A percentile compares a stretch with the other conserved stretches of the same genome.
These are phyloP conservation scores for Cacajao melanocephalus DNA, from an alignment of 2,797 vertebrate species.

Conservation along the genomic window DNA sequence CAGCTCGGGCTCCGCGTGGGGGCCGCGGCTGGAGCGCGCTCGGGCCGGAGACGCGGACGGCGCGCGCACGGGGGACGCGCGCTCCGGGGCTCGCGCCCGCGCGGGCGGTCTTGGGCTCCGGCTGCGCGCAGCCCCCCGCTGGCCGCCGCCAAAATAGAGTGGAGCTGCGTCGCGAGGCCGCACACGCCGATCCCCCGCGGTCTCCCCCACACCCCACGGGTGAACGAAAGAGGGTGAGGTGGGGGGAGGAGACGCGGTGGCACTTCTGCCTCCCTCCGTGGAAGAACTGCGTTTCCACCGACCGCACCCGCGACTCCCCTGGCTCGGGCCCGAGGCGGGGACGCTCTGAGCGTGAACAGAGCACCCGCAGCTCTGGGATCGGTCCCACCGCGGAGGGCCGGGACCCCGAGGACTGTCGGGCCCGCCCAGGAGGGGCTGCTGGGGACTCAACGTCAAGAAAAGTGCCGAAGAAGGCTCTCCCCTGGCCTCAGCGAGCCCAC, in stretches of 20 bases:
- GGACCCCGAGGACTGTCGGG: too few species aligned
- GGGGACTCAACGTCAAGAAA: background rate
- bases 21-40: background rate
- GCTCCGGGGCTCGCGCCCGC: background rate
- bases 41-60: background rate
- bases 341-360: accelerated
- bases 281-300: background rate
- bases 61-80: background rate
- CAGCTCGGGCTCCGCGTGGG: accelerated
- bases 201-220: background rate
- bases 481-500: background rate
- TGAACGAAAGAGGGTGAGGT: background rate
- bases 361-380: background rate
- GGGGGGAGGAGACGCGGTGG: background rate
- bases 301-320: accelerated
- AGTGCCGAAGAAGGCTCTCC: background rate
- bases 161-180: background rate
- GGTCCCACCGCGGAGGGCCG: background rate
- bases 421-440: background rate
- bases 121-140: accelerated
- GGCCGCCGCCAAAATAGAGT: background rate
- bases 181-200: background rate
- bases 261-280: accelerated
- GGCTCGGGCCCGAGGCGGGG: background rate
- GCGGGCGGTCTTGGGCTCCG: too few species aligned